A percentile compares a stretch with the other conserved stretches of the same genome.
Evolutionary conservation across 2,797 vertebrate species (phyloP).

Genomic region (Myioborus melanocephalus): DNA sequence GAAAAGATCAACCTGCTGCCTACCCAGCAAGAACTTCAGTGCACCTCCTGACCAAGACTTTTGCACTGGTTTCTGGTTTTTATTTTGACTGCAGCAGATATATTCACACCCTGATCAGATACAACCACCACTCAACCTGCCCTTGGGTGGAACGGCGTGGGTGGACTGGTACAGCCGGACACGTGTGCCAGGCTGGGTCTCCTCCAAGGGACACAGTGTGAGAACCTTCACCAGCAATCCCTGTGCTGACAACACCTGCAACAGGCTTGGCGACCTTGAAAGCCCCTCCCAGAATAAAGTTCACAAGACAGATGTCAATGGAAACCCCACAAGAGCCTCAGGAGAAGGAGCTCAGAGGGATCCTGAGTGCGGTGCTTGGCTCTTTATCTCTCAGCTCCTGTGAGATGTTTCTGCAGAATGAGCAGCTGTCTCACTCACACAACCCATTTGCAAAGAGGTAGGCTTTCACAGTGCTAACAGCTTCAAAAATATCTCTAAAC

Average conservation of each 20-base stretch:
- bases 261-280: rapidly evolving
- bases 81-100: not conserved
- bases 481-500: not conserved
- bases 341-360: not conserved
- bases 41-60: not conserved
- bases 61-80: not conserved
- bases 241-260: not conserved
- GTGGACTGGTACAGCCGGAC: not conserved
- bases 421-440: not conserved
- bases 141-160: not conserved
- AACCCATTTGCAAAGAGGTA: not conserved
- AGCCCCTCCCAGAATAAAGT: not conserved
- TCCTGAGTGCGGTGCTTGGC: rapidly evolving
- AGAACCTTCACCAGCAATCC: not conserved
- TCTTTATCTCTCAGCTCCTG: not conserved
- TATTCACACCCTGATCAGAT: not conserved
- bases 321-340: not conserved
- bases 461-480: not conserved
- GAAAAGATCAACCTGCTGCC: not conserved
- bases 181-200: not conserved
- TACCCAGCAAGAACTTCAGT: not conserved
- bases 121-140: not conserved
- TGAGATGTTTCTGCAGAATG: not conserved
- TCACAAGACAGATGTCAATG: not conserved
- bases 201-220: not conserved